Percentiles rank a stretch among this genome's conserved stretches.
phyloP scores from a whole-genome alignment of 2,888 invertebrate species.

The Phortica magna region DNA sequence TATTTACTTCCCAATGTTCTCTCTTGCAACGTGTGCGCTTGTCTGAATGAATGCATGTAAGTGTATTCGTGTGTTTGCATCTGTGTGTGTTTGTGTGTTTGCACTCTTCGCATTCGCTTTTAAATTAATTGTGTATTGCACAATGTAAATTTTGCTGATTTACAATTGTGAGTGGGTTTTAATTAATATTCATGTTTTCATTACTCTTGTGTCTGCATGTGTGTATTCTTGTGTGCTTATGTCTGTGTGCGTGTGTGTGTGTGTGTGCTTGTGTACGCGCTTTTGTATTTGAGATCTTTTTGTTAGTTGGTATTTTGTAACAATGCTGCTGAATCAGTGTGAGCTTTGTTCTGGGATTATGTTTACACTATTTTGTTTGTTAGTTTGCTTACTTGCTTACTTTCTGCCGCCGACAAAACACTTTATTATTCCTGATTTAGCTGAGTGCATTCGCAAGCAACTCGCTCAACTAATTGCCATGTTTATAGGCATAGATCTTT shows the following conservation, averaged over 20 bases:
- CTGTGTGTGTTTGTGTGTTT: background rate
- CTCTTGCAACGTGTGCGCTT: too few species aligned
- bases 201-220: background rate
- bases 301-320: background rate
- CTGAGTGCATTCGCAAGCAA: too few species aligned
- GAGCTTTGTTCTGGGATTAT: background rate
- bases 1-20: background rate
- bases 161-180: slow-evolving; percentile 13
- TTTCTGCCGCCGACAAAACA: background rate
- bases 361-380: background rate
- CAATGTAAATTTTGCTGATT: slow-evolving; percentile 27
- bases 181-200: slow-evolving; percentile 14
- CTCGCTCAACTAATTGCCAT: too few species aligned
- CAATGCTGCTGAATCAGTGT: slow-evolving; percentile 31
- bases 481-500: too few species aligned
- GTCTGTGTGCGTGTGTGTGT: background rate
- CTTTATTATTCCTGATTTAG: too few species aligned
- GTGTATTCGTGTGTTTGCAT: background rate
- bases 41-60: too few species aligned
- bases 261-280: background rate
- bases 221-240: too few species aligned
- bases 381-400: background rate
- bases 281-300: background rate
- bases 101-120: background rate
- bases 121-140: slow-evolving; percentile 18